Conservation (phyloP, 2,797 vertebrate genomes). For the Halcyon badia region DNA sequence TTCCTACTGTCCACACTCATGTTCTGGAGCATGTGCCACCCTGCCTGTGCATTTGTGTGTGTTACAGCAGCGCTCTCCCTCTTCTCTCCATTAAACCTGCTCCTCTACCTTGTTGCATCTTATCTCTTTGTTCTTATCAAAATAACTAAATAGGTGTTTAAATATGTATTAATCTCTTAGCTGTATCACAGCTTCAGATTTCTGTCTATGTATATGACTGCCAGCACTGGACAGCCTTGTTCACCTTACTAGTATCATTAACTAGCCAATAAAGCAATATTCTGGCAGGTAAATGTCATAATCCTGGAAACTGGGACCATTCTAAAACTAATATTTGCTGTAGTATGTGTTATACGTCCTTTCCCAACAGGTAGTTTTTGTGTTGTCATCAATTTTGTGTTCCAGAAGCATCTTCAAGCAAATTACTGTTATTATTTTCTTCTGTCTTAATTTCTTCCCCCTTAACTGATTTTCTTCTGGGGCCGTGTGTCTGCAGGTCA, state of each 20-base stretch:
- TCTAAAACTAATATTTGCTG: background rate
- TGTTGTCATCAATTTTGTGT: background rate
- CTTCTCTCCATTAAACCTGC: background rate
- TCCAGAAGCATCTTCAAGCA: background rate
- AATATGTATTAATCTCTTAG: background rate
- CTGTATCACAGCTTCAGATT: background rate
- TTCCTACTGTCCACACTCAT: rapidly evolving
- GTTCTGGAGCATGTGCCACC: background rate
- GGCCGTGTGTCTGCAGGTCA: constrained; percentile 84
- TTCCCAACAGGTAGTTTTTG: background rate
- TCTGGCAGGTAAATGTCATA: background rate
- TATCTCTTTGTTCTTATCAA: background rate
- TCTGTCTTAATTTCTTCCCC: background rate
- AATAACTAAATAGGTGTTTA: background rate
- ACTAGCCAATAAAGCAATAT: background rate
- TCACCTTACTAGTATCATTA: background rate
- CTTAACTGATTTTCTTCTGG: background rate
- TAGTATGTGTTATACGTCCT: background rate
- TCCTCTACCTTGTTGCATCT: background rate
- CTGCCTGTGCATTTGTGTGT: background rate
- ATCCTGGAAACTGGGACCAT: background rate
- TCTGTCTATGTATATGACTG: background rate
- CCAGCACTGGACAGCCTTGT: background rate
- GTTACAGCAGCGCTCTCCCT: background rate
- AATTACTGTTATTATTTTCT: rapidly evolving